Conservation (phyloP, 2,113 vertebrate genomes). For the Oenanthe oenanthe region DNA sequence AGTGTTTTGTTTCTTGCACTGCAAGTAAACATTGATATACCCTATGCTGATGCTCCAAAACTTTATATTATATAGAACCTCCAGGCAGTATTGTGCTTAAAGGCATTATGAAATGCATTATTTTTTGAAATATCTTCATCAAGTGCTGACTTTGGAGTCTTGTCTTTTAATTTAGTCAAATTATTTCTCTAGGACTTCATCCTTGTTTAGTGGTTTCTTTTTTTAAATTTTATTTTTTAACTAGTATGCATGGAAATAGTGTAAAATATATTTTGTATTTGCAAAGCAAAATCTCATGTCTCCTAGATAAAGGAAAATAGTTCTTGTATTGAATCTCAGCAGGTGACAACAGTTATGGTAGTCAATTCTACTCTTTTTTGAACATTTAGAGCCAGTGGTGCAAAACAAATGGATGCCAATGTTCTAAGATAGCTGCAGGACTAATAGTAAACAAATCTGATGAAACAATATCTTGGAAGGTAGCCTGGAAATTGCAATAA, state of each 20-base stretch:
- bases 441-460: conserved; percentile 41
- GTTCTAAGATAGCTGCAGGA: background rate
- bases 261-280: background rate
- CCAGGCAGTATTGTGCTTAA: background rate
- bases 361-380: background rate
- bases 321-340: background rate
- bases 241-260: background rate
- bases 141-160: background rate
- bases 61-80: background rate
- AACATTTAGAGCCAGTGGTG: background rate
- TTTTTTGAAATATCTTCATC: background rate
- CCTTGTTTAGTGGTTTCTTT: background rate
- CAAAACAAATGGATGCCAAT: conserved; percentile 13
- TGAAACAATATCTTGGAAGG: background rate
- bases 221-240: background rate
- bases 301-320: background rate
- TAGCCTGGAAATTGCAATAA: background rate
- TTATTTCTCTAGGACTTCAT: background rate
- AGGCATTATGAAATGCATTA: background rate
- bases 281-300: background rate
- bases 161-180: background rate
- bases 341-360: background rate
- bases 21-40: background rate
- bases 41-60: background rate
- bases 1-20: background rate